phyloP scores from a whole-genome alignment of 2,888 invertebrate species.

The Chrysolina americana region DNA sequence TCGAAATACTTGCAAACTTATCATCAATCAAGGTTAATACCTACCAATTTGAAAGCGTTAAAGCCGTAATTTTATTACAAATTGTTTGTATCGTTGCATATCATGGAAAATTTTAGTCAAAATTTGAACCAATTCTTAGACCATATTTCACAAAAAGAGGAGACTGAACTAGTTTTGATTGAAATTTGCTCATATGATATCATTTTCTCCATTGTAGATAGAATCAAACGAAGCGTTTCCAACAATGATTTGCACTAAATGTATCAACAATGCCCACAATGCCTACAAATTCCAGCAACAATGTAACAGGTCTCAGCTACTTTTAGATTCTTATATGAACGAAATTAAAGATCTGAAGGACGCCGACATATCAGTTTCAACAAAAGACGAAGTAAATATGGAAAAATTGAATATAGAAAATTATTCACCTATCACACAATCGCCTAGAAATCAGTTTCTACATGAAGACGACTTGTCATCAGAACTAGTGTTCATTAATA shows the following conservation, averaged over 20 bases:
- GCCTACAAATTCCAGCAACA: conserved; percentile 48
- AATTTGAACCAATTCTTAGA: no score
- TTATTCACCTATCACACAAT: neutral
- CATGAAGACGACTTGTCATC: conserved; percentile 34
- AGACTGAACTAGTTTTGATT: no score
- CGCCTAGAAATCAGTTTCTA: conserved; percentile 13
- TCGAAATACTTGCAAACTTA: conserved; percentile 43
- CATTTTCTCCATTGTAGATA: conserved; percentile 38
- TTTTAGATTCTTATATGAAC: conserved; percentile 44
- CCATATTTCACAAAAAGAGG: no score
- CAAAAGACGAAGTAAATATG: neutral
- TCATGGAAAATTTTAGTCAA: no score
- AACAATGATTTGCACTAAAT: conserved; percentile 46
- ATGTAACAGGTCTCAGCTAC: conserved; percentile 44
- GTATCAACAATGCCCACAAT: conserved; percentile 46
- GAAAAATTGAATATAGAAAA: neutral
- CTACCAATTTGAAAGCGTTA: no score
- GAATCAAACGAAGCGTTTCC: conserved; percentile 40
- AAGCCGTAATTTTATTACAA: no score
- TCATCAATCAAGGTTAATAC: conserved; percentile 45
- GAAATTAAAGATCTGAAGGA: conserved; percentile 35
- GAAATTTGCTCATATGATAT: neutral
- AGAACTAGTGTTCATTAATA: conserved; percentile 37
- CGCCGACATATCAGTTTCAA: neutral
- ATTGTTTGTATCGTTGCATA: no score